A percentile compares a stretch with the other conserved stretches of the same genome.
Evolutionary conservation across 1,140 invertebrate species (phyloP).

Genomic region (Diachasma alloeum): DNA sequence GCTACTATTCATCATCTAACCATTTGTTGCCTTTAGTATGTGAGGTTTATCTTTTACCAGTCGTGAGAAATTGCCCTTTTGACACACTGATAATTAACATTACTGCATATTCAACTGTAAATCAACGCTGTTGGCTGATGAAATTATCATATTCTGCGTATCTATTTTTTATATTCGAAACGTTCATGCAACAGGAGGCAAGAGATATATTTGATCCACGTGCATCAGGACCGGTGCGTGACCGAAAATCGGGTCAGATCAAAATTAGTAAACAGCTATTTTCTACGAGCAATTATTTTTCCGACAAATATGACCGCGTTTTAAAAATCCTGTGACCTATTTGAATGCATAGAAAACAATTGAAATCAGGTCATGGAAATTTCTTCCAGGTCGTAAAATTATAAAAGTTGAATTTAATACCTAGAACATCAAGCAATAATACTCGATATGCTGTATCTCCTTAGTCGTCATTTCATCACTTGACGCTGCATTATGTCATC

Average conservation of each 20-base stretch:
- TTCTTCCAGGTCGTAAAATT: background rate
- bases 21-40: slow-evolving; percentile 5
- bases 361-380: too few relatives aligned
- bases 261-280: slow-evolving; percentile 15
- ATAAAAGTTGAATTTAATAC: too few relatives aligned
- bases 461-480: too few relatives aligned
- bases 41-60: slow-evolving; percentile 4
- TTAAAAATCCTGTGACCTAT: background rate
- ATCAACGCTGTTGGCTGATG: background rate
- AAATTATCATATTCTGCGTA: background rate
- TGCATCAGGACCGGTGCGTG: slow-evolving; percentile 4
- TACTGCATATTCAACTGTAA: background rate
- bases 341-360: background rate
- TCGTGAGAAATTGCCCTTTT: slow-evolving; percentile 23
- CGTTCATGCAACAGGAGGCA: background rate
- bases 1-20: slow-evolving; percentile 38
- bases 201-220: background rate
- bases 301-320: slow-evolving; percentile 7
- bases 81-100: slow-evolving; percentile 19
- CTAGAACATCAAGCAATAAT: too few relatives aligned
- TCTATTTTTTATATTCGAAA: background rate
- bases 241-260: slow-evolving; percentile 13
- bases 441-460: too few relatives aligned
- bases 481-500: too few relatives aligned
- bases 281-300: slow-evolving; percentile 23